Evolutionary conservation across 2,797 vertebrate genomes (phyloP).

Genomic region (Diceros bicornis): DNA sequence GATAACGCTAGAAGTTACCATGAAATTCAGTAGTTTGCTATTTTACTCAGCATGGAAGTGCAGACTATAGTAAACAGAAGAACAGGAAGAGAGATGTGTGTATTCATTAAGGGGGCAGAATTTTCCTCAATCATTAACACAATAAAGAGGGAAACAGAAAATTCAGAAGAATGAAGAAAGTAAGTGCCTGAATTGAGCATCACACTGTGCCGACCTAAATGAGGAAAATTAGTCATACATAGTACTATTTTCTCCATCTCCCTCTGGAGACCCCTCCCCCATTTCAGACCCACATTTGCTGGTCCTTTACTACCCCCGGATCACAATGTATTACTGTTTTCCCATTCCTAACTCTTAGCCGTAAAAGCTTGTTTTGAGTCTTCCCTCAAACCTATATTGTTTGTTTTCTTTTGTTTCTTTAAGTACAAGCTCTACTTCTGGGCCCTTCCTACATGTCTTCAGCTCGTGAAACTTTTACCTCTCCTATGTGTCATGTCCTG

Average conservation of each 20-base stretch:
- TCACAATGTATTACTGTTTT: not conserved
- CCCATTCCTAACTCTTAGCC: not conserved
- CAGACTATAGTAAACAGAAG: constrained; percentile 13
- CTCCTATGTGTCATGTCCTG: not conserved
- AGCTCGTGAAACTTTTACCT: not conserved
- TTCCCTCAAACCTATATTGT: not conserved
- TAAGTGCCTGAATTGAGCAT: not conserved
- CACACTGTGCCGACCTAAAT: not conserved
- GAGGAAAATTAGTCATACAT: not conserved
- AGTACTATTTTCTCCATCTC: not conserved
- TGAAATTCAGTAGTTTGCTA: not conserved
- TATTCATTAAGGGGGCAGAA: constrained; percentile 32
- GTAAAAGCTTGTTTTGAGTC: not conserved
- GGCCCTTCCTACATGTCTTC: not conserved
- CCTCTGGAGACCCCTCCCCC: not conserved
- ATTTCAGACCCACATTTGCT: not conserved
- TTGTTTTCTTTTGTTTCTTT: not conserved
- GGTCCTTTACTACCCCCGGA: not conserved
- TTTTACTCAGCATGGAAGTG: constrained; percentile 43
- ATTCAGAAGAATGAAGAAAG: not conserved
- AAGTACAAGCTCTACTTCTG: not conserved
- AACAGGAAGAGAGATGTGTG: not conserved
- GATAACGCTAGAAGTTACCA: constrained; percentile 14
- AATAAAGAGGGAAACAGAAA: constrained; percentile 9
- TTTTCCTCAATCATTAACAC: constrained; percentile 46